Base-by-base conservation (phyloP, 2,797 vertebrate genomes). In the Anomalospiza imberbis region DNA sequence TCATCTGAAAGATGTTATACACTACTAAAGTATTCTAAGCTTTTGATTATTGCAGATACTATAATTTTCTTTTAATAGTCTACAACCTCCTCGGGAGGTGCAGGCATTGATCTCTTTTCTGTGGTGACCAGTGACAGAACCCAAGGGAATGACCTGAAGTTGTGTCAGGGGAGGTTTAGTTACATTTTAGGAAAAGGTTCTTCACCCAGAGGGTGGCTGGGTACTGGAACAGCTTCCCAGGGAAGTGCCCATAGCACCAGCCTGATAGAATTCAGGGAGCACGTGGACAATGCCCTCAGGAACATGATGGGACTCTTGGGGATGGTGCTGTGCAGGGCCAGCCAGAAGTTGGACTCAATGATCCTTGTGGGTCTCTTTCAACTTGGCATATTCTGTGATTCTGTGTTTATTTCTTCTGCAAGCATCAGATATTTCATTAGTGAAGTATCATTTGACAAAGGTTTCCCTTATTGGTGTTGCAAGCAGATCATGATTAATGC, bases 231-330 rank as follows among this genome's bases (percentile, higher is more conserved):
- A 48, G 11, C 20, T 55, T 10, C 17, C 13, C 31, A 34, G 8
- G 34, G 20, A 5, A 55, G 34, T 18, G 40, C 12, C 22, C 21
- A 42, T 3, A 77, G 31, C 18, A 28, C 31, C 26, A 71, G 10
- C 14, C 21, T 50, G 57, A 28, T 17, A 19, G 55, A 70, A 34
- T 1, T 63, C 42, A 50, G 38, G 42, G 22, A 55, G 2, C 0
- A 0, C 13, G 1, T 34, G 50, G 42, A 42, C 31, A 78, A 6
- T 6, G 5, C 7, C 21, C 25, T 34, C 25, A 18, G 65, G 12
- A 6, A 48, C 17, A 2, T 1, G 2, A 4, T 48, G 25, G 13
- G 31, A 42, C 50, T 16, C 48, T 26, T 42, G 21, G 12, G 4
- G 26, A 42, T 36, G 50, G 31, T 50, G 5, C 31, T 42, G 12